Base-by-base conservation (phyloP, 2,113 vertebrate species). In the Apus apus region DNA sequence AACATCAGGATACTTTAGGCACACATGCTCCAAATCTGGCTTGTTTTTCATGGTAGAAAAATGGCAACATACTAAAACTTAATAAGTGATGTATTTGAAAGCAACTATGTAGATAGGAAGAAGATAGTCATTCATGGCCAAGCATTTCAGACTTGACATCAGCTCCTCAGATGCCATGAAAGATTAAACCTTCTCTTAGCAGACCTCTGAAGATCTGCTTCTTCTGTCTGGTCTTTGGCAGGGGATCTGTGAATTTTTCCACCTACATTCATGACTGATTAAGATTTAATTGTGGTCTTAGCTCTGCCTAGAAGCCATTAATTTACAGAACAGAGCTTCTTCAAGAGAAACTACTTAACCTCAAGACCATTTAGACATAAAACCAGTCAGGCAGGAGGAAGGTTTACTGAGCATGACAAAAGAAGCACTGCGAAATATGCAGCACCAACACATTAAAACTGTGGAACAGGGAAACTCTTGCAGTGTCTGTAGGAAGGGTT, bases 301-400 rank as follows among this genome's bases (percentile, higher is more conserved):
- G 45, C 29, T 85, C 73, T 76, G 43, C 72, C 50, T 70, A 56
- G 20, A 46, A 66, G 61, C 67, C 54, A 78, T 79, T 90, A 83
- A 93, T 70, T 81, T 93, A 85, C 64, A 80, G 62, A 88, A 70
- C 1, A 54, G 12, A 25, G 62, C 30, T 92, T 93, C 93, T 91
- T 87, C 85, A 48, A 92, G 92, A 93, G 68, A 78, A 81, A 85
- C 82, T 72, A 83, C 87, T 93, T 92, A 92, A 95, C 71, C 57
- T 81, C 62, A 50, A 71, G 83, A 83, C 25, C 62, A 40, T 48
- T 83, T 51, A 92, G 71, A 77, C 36, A 71, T 88, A 95, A 96
- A 96, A 95, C 16, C 48, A 58, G 65, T 50, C 67, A 75, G 76
- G 53, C 84, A 89, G 89, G 78, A 86, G 68, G 32, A 85, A 34